Evolutionary conservation across 2,797 vertebrate genomes (phyloP), one percentile per base, ranked within the genome.

Genomic region (Tolypeutes matacus): DNA sequence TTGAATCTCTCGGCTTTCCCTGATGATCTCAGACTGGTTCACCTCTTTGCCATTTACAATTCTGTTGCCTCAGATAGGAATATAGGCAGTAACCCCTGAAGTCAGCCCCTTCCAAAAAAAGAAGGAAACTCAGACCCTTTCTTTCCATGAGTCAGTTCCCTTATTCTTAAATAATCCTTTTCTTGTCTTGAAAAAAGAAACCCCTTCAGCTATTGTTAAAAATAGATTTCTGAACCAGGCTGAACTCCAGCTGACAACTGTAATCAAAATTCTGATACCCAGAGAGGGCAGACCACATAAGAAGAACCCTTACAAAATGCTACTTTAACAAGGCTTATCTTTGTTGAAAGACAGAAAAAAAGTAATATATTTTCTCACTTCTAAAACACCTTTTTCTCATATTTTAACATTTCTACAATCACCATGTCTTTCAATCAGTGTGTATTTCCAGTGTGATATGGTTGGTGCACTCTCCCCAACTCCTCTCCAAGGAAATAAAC

Each of bases 171-270:
- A 77, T 82, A 93, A 96, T 95, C 72, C 72, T 87, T 89, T 42
- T 91, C 93, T 84, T 65, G 49, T 91, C 91, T 80, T 80, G 72
- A 49, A 70, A 92, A 73, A 93, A 95, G 81, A 58, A 94, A 69
- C 29, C 70, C 96, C 96, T 97, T 96, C 67, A 89, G 96, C 92
- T 93, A 94, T 96, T 95, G 96, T 95, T 97, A 97, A 97, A 97
- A 97, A 97, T 94, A 97, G 89, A 84, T 70, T 82, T 65, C 89
- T 95, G 93, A 97, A 94, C 95, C 85, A 95, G 83, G 72, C 80
- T 96, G 93, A 96, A 95, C 89, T 97, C 95, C 53, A 60, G 76
- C 93, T 96, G 96, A 96, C 90, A 95, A 95, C 53, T 90, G 92
- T 96, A 96, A 97, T 97, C 95, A 97, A 96, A 97, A 96, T 89